Evolutionary conservation across 1,140 invertebrate genomes (phyloP).

Genomic region (Dermatophagoides farinae): DNA sequence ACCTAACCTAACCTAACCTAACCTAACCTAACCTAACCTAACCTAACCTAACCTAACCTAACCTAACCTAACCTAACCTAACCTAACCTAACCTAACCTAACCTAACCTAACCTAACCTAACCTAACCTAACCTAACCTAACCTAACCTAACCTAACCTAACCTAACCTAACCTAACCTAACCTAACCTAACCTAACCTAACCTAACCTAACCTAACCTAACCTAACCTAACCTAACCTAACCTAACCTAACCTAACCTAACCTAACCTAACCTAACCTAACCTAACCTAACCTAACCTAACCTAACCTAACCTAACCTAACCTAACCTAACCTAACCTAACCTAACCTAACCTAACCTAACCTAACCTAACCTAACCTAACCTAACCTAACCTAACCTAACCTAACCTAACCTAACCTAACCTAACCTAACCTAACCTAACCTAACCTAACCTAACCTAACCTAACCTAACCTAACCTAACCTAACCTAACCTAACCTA

Average conservation of each 20-base stretch:
- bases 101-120: conserved; percentile 14
- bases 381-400: too few species aligned
- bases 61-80: conserved; percentile 18
- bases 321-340: conserved; percentile 5
- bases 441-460: too few species aligned
- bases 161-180: conserved; percentile 19
- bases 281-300: conserved; percentile 5
- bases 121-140: conserved; percentile 14
- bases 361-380: too few species aligned
- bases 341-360: conserved; percentile 18
- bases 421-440: too few species aligned
- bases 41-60: conserved; percentile 15
- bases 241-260: conserved; percentile 14
- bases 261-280: not conserved
- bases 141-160: conserved; percentile 14
- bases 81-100: conserved; percentile 18
- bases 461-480: too few species aligned
- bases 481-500: too few species aligned
- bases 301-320: conserved; percentile 6
- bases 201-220: conserved; percentile 17
- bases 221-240: conserved; percentile 18
- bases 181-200: conserved; percentile 21
- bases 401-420: too few species aligned
- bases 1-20: conserved; percentile 14
- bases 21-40: conserved; percentile 17